These are phyloP conservation scores for Mareca strepera DNA, from an alignment of 2,797 vertebrate genomes.

Conservation along the genomic window DNA sequence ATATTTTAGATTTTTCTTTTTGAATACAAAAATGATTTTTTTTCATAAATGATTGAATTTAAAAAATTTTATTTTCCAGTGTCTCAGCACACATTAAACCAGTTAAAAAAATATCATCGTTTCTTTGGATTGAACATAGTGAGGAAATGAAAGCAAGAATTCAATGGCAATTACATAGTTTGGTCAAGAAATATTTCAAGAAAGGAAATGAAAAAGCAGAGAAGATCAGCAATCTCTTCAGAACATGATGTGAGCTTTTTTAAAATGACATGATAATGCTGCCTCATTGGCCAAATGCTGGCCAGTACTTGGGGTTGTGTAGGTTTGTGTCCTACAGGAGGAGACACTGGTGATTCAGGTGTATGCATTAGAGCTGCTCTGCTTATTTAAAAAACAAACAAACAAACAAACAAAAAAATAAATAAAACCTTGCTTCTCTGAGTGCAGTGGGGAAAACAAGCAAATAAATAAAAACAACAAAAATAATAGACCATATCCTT, in stretches of 20 bases:
- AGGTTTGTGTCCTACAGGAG: background rate
- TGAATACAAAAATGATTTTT: background rate
- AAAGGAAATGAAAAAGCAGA: background rate
- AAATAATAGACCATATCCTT: background rate
- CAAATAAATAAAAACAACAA: background rate
- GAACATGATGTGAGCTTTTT: background rate
- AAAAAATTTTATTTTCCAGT: background rate
- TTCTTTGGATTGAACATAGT: background rate
- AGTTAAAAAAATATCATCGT: background rate
- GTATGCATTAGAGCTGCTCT: background rate
- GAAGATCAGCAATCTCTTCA: background rate
- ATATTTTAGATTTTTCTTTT: background rate
- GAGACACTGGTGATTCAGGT: background rate
- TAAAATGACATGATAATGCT: background rate
- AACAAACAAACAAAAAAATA: too few species aligned
- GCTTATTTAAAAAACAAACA: background rate
- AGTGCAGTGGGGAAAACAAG: background rate
- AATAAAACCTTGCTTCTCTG: background rate
- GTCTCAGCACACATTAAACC: fast-evolving
- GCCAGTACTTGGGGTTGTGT: background rate
- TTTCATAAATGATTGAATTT: background rate
- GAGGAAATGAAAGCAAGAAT: background rate
- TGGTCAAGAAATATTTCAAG: background rate
- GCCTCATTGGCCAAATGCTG: background rate
- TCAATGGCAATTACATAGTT: background rate